Evolutionary conservation across 2,797 vertebrate species (phyloP).

Genomic region (Mycteria americana): DNA sequence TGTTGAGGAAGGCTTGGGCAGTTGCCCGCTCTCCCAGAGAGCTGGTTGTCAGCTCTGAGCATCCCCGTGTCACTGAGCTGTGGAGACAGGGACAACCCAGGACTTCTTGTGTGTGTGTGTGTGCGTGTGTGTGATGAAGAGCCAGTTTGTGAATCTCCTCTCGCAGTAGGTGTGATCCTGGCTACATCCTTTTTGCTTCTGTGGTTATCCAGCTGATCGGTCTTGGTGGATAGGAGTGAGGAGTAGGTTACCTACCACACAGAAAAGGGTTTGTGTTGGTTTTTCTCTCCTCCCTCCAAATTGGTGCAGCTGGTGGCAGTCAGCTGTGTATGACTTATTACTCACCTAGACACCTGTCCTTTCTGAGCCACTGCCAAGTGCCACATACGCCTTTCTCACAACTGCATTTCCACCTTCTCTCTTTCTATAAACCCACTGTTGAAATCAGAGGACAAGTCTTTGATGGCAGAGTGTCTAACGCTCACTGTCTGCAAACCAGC

Average conservation of each 20-base stretch:
- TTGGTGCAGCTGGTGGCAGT: not conserved
- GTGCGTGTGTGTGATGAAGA: not conserved
- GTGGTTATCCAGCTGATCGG: not conserved
- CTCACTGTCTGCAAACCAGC: not conserved
- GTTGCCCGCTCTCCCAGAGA: not conserved
- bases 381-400: not conserved
- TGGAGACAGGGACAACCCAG: not conserved
- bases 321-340: not conserved
- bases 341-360: not conserved
- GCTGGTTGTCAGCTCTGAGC: not conserved
- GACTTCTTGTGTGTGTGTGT: not conserved
- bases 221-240: not conserved
- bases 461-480: not conserved
- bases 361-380: not conserved
- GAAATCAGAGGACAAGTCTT: not conserved
- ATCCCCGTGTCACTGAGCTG: accelerated
- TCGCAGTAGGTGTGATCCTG: not conserved
- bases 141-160: not conserved
- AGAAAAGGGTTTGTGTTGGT: not conserved
- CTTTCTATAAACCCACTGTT: not conserved
- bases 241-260: not conserved
- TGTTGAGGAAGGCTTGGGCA: not conserved
- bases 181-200: not conserved
- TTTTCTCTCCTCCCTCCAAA: not conserved
- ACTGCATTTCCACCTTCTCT: not conserved